phyloP scores from a whole-genome alignment of 2,797 vertebrate genomes.

The Enteromius argenteus region DNA sequence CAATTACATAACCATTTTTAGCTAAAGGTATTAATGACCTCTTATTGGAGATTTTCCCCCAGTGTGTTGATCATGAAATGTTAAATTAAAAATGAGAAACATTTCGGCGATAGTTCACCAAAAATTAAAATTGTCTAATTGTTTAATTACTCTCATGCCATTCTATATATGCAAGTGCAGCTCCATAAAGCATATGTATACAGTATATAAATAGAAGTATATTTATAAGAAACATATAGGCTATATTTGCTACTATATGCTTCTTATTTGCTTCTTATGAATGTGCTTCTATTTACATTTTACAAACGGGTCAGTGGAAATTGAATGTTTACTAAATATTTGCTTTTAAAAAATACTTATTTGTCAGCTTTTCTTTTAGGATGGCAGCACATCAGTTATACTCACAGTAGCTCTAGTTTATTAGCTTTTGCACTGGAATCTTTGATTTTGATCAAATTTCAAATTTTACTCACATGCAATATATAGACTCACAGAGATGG shows the following conservation, averaged over 20 bases:
- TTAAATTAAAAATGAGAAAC: not conserved
- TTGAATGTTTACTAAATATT: not conserved
- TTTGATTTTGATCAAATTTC: not conserved
- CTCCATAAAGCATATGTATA: not conserved
- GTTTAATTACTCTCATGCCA: not conserved
- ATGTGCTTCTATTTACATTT: not conserved
- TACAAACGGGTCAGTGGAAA: not conserved
- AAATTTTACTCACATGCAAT: not conserved
- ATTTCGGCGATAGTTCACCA: not conserved
- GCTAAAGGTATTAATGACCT: not conserved
- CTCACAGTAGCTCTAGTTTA: not conserved
- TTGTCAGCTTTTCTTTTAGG: not conserved
- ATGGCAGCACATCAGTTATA: not conserved
- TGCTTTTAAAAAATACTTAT: no score
- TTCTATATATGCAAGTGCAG: not conserved
- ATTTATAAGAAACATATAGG: not conserved
- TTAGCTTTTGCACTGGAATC: not conserved
- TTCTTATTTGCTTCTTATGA: not conserved
- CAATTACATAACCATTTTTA: slow-evolving; percentile 3
- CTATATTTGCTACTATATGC: not conserved
- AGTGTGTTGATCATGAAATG: slow-evolving; percentile 4
- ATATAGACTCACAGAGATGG: not conserved
- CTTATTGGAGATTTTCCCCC: not conserved
- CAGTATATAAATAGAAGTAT: not conserved
- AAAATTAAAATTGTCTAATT: not conserved